Percentiles rank a stretch among this genome's conserved stretches.
phyloP scores from a whole-genome alignment of 2,888 invertebrate genomes.

The Epinotia ramella region DNA sequence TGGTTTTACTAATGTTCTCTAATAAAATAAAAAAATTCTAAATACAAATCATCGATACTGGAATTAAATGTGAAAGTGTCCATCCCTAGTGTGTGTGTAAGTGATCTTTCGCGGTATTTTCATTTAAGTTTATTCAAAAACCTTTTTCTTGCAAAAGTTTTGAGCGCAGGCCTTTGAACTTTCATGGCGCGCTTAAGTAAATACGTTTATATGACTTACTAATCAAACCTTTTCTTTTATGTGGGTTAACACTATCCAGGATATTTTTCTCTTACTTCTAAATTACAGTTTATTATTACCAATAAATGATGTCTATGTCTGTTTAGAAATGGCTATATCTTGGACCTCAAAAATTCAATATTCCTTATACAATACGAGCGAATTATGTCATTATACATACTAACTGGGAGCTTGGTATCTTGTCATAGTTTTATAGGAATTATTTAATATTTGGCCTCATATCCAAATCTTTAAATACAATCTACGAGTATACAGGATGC shows the following conservation, averaged over 20 bases:
- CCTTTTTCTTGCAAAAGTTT: background rate
- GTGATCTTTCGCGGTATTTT: constrained; percentile 12
- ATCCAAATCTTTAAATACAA: background rate
- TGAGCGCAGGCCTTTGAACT: constrained; percentile 37
- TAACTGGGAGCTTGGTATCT: too few species aligned
- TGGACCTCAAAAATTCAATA: background rate
- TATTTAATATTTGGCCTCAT: background rate
- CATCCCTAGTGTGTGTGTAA: constrained; percentile 5
- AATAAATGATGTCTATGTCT: too few species aligned
- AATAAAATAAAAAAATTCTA: background rate
- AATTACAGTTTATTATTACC: constrained; percentile 16
- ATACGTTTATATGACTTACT: constrained; percentile 13
- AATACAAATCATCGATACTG: constrained; percentile 12
- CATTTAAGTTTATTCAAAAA: constrained; percentile 15
- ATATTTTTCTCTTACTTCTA: background rate
- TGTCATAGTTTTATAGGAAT: background rate
- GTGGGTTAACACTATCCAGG: background rate
- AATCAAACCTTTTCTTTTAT: constrained; percentile 10
- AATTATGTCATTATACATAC: too few species aligned
- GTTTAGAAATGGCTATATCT: background rate
- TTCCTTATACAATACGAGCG: too few species aligned
- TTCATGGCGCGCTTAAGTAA: constrained; percentile 18
- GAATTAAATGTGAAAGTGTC: background rate
- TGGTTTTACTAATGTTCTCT: too few species aligned
- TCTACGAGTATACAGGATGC: background rate